Base-by-base conservation (phyloP, 2,113 vertebrate genomes). In the Poeciliopsis retropinna region DNA sequence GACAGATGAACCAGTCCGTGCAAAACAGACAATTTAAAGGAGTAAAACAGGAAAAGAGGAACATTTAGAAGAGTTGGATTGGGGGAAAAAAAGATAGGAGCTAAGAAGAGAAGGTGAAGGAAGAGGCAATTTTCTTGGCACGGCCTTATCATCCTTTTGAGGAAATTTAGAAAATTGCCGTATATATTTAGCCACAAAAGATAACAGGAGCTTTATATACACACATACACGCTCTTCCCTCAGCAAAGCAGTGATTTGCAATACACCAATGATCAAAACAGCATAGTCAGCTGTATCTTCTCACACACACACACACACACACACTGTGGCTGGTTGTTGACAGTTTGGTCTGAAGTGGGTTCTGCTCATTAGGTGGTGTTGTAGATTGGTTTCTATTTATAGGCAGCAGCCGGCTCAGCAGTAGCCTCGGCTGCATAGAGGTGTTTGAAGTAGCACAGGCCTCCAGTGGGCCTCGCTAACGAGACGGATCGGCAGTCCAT, bases 311-410 rank as follows among this genome's bases (percentile, higher is more conserved):
- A 79, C 62, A 54, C 69, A 54, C 37, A 79, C 73, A n/a, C 63
- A 62, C 22, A 61, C 32, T 22, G 39, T 51, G 71, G 75, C 83
- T 77, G 80, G 30, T 75, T 64, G 87, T 85, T 88, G 88, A 79
- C 86, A 83, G 83, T 78, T 27, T 1, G 83, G 78, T 85, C 87
- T 88, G 84, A 83, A 80, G 86, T 87, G 81, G 75, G 70, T 85
- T 14, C 66, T 75, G 84, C 88, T 90, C 89, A 89, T 91, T 92
- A 92, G 83, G 81, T 78, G 70, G 68, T 76, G 80, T 79, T 84
- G 87, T 85, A 90, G 82, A 89, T 90, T 84, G 87, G 68, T 71
- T 89, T 88, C 84, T 92, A 90, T 89, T 87, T 88, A 80, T 89
- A 90, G 76, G 12, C 31, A 9, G n/a, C 79, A 79, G 80, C 64